Base-by-base conservation (phyloP, 2,888 invertebrate genomes). In the Drymonia ruficornis region DNA sequence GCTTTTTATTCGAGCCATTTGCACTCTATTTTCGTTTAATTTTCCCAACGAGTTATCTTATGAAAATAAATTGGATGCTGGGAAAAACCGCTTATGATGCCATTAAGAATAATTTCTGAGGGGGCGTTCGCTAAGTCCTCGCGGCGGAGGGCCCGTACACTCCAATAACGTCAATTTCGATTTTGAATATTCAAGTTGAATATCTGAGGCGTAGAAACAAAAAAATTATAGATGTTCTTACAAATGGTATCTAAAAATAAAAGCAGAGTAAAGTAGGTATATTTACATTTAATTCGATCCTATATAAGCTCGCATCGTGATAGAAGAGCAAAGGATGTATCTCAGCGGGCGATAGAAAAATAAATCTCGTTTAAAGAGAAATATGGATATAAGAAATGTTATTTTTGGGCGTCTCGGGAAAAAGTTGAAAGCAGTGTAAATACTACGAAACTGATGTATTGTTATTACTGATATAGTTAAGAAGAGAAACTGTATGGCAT, bases 71-170 rank as follows among this genome's bases (percentile, higher is more conserved):
- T 83, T 81, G 80, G 76, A 80, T 72, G 71, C 66, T 65, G 69
- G 67, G 70, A 71, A 78, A 79, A 82, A 82, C 81, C 81, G 81
- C 80, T 83, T 79, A 69, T 76, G 76, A 80, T 71, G 72, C 72
- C 72, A 80, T 81, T 80, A 81, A 73, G 77, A 72, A 72, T 73
- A 76, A 73, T 72, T 76, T 78, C 67, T 43, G 43, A 60, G 68
- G 66, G 62, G 67, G 70, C 71, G 74, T 70, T 68, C 63, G 65
- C 60, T 74, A 76, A 80, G 75, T 73, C 76, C 68, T 69, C 55
- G 55, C 56, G 70, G 70, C 63, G 65, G 65, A 72, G 67, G 67
- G 69, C 65, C 75, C 68, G 77, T 79, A 78, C 67, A 74, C 59
- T 68, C 55, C 67, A 72, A 76, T 76, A 76, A 70, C 72, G 66